Base-by-base conservation (phyloP, 2,113 vertebrate species). In the Callaeas wilsoni region DNA sequence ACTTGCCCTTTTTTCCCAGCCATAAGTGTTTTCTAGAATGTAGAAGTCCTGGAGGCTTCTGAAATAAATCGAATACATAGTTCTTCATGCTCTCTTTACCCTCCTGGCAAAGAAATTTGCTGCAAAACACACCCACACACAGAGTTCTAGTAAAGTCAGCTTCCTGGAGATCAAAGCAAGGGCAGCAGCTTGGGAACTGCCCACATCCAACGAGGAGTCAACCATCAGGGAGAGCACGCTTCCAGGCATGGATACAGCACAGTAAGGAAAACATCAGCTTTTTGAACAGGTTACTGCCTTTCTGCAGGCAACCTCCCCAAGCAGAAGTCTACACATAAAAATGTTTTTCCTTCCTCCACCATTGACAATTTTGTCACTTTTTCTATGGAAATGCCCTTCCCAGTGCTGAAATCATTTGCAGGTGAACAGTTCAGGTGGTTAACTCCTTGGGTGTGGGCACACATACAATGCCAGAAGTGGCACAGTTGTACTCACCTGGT, bases 331-430 rank as follows among this genome's bases (percentile, higher is more conserved):
- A 44, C 30, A 22, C 12, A 26, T 12, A 30, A 33, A 55, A 50
- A 21, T 21, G 12, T 8, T 79, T 65, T 27, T 52, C 41, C 27
- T 17, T 60, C 46, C 30, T 80, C 30, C n/a, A 33, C 13, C 35
- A 35, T 0, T n/a, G 47, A 62, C 27, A 76, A 55, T 55, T 55
- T 46, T 52, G 37, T 52, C 68, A 20, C 2, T 0, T 5, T 65
- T 76, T 35, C 14, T 10, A 62, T 5, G 27, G n/a, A 62, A 62
- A 62, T 47, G 41, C 7, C 63, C 70, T 76, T 76, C 13, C 20
- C 41, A 55, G 30, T 12, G 47, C 42, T 85, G 21, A 15, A 12
- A 59, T 68, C 37, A 55, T 33, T 37, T 52, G 59, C 25, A 33
- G 13, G 13, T 70, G 62, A 18, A 49, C 42, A 44, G 15, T 39